Conservation (phyloP, 53 echinoderm and acorn worm species). For the Paracentrotus lividus region DNA sequence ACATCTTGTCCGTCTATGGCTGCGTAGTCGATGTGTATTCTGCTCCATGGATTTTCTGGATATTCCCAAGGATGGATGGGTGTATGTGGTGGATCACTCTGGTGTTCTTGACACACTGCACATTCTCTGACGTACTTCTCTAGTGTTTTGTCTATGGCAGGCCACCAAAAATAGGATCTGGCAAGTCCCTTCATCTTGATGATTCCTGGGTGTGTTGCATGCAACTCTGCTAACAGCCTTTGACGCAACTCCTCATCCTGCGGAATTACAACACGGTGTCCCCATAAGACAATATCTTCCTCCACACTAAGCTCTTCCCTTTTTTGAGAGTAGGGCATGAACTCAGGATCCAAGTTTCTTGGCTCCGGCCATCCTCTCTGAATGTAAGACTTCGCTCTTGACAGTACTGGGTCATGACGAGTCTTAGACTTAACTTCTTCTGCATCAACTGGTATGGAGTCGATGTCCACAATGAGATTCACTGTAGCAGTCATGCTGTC, state of each 20-base stretch:
- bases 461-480: slow-evolving; percentile 37
- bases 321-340: slow-evolving; percentile 33
- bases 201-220: slow-evolving; percentile 73
- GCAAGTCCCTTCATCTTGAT: slow-evolving; percentile 78
- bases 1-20: slow-evolving; percentile 63
- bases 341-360: slow-evolving; percentile 49
- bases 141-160: slow-evolving; percentile 63
- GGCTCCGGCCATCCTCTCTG: slow-evolving; percentile 70
- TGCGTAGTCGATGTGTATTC: slow-evolving; percentile 58
- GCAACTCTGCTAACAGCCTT: slow-evolving; percentile 10
- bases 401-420: slow-evolving; percentile 63
- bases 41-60: slow-evolving; percentile 68
- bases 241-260: slow-evolving; percentile 34
- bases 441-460: slow-evolving; percentile 68
- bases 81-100: slow-evolving; percentile 38
- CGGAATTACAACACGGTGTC: slow-evolving; percentile 65
- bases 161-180: slow-evolving; percentile 78
- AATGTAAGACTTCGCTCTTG: slow-evolving; percentile 56
- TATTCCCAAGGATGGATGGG: slow-evolving; percentile 80
- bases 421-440: slow-evolving; percentile 49
- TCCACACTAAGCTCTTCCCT: slow-evolving; percentile 71
- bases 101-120: slow-evolving; percentile 64
- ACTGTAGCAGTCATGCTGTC: slow-evolving; percentile 18
- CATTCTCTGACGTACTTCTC: slow-evolving; percentile 62
- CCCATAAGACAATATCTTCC: slow-evolving; percentile 75